Conservation (phyloP, 2,113 vertebrate genomes). For the Speoplatyrhinus poulsoni region DNA sequence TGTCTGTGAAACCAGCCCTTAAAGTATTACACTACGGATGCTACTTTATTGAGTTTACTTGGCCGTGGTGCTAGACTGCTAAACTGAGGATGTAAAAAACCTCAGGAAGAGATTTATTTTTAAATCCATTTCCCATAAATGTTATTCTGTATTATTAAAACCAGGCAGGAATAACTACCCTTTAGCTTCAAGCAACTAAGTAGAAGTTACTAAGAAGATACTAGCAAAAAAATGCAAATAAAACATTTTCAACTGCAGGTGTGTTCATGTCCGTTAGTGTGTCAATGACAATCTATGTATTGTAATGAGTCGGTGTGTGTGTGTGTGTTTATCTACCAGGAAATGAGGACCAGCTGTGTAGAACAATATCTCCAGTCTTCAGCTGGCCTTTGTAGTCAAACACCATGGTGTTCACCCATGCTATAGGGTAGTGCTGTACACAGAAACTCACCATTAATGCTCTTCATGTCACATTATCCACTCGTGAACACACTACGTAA, state of each 20-base stretch:
- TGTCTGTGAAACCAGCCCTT: no score
- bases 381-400: constrained; percentile 98
- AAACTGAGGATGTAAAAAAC: no score
- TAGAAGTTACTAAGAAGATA: no score
- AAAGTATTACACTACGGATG: neutral
- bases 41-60: neutral
- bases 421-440: constrained; percentile 92
- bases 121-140: no score
- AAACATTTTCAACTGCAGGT: neutral
- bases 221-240: neutral
- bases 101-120: no score
- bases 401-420: constrained; percentile 99
- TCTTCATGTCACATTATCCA: no score
- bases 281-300: neutral
- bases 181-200: no score
- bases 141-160: no score
- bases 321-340: constrained; percentile 78
- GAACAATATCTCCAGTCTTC: constrained; percentile 85
- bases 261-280: neutral
- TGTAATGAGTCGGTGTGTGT: neutral
- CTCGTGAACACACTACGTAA: neutral
- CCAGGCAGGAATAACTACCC: no score
- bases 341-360: constrained; percentile 98
- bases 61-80: no score
- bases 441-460: no score